A percentile compares a stretch with the other conserved stretches of the same genome.
phyloP scores from a whole-genome alignment of 2,888 invertebrate genomes.

The Carabus problematicus region DNA sequence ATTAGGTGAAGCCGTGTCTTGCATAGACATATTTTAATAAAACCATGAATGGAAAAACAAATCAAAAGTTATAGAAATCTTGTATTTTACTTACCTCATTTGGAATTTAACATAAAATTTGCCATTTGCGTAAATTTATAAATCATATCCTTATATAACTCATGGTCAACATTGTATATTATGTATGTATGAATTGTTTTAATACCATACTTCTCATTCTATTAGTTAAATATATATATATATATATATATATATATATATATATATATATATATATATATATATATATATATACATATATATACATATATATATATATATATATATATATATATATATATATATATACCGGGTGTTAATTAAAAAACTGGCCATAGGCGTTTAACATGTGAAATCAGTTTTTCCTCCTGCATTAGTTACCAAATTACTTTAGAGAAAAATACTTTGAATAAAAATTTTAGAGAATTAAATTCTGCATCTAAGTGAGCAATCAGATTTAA shows the following conservation, averaged over 20 bases:
- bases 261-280: conserved; percentile 39
- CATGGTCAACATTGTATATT: not conserved
- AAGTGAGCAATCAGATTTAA: no score
- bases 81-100: not conserved
- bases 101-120: not conserved
- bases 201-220: not conserved
- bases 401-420: no score
- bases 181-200: conserved; percentile 7
- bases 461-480: no score
- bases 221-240: conserved; percentile 7
- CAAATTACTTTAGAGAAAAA: no score
- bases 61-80: not conserved
- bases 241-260: conserved; percentile 30
- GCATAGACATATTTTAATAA: not conserved
- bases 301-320: conserved; percentile 37
- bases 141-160: not conserved
- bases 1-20: not conserved
- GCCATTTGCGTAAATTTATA: not conserved
- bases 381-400: no score
- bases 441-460: no score
- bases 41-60: not conserved
- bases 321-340: conserved; percentile 40
- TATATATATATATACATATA: conserved; percentile 37
- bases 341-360: no score
- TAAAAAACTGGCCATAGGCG: no score